These are phyloP conservation scores for Trialeurodes vaporariorum DNA, from an alignment of 1,140 invertebrate genomes.

Conservation along the genomic window DNA sequence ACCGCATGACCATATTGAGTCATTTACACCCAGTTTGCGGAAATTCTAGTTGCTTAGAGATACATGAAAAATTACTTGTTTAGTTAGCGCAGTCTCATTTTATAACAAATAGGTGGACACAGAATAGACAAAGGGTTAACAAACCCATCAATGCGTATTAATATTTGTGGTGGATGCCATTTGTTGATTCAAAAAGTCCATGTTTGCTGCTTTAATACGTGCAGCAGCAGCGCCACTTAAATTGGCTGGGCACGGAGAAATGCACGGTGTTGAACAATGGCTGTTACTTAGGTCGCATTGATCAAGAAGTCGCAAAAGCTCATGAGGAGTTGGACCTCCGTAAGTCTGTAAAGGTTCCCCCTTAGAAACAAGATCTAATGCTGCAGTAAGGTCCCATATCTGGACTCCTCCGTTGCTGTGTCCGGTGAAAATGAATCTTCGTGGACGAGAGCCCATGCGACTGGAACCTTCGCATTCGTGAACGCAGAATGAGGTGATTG, in stretches of 20 bases:
- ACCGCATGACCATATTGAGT: too few relatives aligned
- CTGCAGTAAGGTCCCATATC: conserved; percentile 97
- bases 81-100: too few relatives aligned
- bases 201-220: conserved; percentile 57
- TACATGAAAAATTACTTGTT: too few relatives aligned
- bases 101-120: too few relatives aligned
- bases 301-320: conserved; percentile 78
- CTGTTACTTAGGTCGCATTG: conserved; percentile 85
- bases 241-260: conserved; percentile 61
- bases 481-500: conserved; percentile 89
- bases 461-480: conserved; percentile 93
- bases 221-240: conserved; percentile 41
- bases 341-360: conserved; percentile 36
- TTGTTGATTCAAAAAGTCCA: conserved; percentile 54
- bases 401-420: conserved; percentile 90
- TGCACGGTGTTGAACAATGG: conserved; percentile 69
- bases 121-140: too few relatives aligned
- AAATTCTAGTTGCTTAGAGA: too few relatives aligned
- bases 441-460: conserved; percentile 78
- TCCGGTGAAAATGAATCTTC: conserved; percentile 87
- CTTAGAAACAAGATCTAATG: conserved; percentile 68
- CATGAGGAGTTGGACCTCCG: conserved; percentile 79
- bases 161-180: not conserved
- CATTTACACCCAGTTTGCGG: too few relatives aligned
- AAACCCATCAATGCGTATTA: too few relatives aligned